phyloP scores from a whole-genome alignment of 1,140 invertebrate species.

The Ceratina japonica region DNA sequence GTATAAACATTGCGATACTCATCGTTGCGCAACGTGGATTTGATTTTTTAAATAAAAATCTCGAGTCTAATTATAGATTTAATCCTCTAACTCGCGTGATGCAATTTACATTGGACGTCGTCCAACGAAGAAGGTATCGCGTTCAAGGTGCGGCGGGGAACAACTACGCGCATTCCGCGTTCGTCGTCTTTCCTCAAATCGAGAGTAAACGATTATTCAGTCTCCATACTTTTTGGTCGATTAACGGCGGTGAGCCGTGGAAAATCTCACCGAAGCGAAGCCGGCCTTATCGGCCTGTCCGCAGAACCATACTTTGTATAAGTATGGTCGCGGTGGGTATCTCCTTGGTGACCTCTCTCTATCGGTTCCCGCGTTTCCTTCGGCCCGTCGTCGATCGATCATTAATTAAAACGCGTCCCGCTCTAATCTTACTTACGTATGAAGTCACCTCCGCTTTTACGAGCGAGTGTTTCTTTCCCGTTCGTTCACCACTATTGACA shows the following conservation, averaged over 20 bases:
- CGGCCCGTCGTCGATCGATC: constrained; percentile 23
- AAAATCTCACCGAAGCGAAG: constrained; percentile 31
- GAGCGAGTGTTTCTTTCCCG: not conserved
- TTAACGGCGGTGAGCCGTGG: not conserved
- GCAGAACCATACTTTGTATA: constrained; percentile 40
- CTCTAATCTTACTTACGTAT: constrained; percentile 27
- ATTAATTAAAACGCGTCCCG: constrained; percentile 35
- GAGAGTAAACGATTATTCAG: not conserved
- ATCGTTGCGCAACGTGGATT: too few relatives aligned
- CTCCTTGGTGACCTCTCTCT: constrained; percentile 33
- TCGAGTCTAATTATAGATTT: not conserved
- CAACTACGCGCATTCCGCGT: too few relatives aligned
- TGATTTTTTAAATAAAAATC: too few relatives aligned
- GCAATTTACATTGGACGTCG: not conserved
- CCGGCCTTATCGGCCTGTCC: constrained; percentile 13
- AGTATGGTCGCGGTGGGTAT: constrained; percentile 3
- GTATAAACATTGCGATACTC: too few relatives aligned
- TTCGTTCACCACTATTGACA: not conserved
- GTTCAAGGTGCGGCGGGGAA: too few relatives aligned
- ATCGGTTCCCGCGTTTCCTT: constrained; percentile 38
- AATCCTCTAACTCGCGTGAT: not conserved
- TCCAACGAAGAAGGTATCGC: not conserved
- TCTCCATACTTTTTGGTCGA: not conserved
- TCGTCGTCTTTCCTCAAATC: not conserved
- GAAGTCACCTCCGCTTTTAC: constrained; percentile 51